Percentiles rank a stretch among this genome's conserved stretches.
Evolutionary conservation across 2,888 invertebrate species (phyloP).

Genomic region (Tiliacea citrago): DNA sequence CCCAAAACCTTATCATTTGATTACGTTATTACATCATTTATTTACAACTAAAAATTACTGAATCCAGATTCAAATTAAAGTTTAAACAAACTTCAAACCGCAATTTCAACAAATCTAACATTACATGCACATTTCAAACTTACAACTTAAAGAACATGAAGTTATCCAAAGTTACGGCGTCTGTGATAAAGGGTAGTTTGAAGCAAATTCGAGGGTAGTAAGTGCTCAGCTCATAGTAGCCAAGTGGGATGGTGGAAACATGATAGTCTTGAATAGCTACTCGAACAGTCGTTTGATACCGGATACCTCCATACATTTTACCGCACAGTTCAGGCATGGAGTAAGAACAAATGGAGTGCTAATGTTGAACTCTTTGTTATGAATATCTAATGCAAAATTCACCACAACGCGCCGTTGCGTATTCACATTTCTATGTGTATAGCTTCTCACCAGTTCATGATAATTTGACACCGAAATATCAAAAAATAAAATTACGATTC

Average conservation of each 20-base stretch:
- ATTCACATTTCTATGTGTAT: neutral
- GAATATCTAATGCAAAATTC: neutral
- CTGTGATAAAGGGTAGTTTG: slow-evolving; percentile 80
- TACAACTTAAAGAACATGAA: slow-evolving; percentile 76
- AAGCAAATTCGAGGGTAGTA: slow-evolving; percentile 81
- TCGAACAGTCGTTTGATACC: slow-evolving; percentile 79
- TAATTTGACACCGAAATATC: neutral
- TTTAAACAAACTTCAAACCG: slow-evolving; percentile 1
- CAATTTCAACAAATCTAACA: slow-evolving; percentile 19
- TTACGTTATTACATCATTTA: neutral
- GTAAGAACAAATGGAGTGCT: slow-evolving; percentile 24
- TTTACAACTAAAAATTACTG: neutral
- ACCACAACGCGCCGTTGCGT: neutral
- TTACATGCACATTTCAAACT: slow-evolving; percentile 42
- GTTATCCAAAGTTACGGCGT: slow-evolving; percentile 69
- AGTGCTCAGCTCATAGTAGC: slow-evolving; percentile 82
- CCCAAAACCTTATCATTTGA: neutral
- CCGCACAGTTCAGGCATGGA: slow-evolving; percentile 59
- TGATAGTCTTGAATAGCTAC: slow-evolving; percentile 83
- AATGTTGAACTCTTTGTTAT: neutral
- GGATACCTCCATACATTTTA: slow-evolving; percentile 73
- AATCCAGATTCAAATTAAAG: neutral
- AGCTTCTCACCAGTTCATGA: neutral
- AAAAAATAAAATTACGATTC: neutral
- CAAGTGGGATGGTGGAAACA: slow-evolving; percentile 81